Evolutionary conservation across 2,888 invertebrate species (phyloP).

Genomic region (Hyalella azteca): DNA sequence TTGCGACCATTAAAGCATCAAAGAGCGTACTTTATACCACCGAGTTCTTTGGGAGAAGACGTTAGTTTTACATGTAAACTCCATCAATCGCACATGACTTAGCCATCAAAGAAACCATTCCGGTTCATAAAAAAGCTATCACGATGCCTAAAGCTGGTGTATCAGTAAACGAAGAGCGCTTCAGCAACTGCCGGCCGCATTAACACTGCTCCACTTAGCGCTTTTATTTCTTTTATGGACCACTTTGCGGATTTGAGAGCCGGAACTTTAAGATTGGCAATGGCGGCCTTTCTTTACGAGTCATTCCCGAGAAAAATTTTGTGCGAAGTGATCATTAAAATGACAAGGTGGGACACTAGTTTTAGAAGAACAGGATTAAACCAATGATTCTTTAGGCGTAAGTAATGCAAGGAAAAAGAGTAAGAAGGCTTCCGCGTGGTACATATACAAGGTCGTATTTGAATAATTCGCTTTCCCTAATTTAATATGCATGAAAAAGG

Average conservation of each 20-base stretch:
- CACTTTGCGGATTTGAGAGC: conserved; percentile 15
- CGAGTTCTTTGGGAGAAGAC: background rate
- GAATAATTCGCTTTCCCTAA: too few species aligned
- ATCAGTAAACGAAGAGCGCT: conserved; percentile 20
- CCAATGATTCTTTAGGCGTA: too few species aligned
- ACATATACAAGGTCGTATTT: too few species aligned
- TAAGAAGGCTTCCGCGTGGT: too few species aligned
- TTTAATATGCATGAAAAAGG: too few species aligned
- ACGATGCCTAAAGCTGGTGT: background rate
- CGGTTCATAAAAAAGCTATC: conserved; percentile 24
- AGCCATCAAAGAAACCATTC: conserved; percentile 22
- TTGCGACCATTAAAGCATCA: background rate
- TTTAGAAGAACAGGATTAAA: too few species aligned
- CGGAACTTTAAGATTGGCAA: background rate
- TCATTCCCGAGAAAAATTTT: too few species aligned
- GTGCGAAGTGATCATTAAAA: too few species aligned
- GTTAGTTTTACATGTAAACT: background rate
- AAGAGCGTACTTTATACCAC: background rate
- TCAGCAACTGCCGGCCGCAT: background rate
- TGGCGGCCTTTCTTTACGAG: background rate
- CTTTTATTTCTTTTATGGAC: conserved; percentile 17
- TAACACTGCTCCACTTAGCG: background rate
- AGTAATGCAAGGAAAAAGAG: too few species aligned
- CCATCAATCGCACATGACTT: conserved; percentile 8
- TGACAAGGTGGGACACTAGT: too few species aligned